A percentile compares a stretch with the other conserved stretches of the same genome.
phyloP scores from a whole-genome alignment of 2,113 vertebrate genomes.

The Porphyrio hochstetteri region DNA sequence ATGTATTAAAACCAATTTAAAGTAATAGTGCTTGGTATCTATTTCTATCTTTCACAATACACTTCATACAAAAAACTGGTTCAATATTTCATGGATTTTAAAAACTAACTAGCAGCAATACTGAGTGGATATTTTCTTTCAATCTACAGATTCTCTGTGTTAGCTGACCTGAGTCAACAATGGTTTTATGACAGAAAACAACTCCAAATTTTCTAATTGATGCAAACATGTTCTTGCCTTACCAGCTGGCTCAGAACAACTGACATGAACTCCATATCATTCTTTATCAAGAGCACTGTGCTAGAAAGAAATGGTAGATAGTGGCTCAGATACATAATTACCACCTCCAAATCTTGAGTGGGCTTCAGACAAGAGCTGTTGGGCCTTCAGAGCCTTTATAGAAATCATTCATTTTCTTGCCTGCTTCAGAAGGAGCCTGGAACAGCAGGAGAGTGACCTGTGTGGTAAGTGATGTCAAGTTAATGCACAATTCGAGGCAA shows the following conservation, averaged over 20 bases:
- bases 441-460: not conserved
- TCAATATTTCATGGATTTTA: not conserved
- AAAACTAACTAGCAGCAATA: not conserved
- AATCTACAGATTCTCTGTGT: not conserved
- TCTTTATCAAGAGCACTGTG: not conserved
- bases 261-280: not conserved
- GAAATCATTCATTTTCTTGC: not conserved
- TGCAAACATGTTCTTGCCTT: not conserved
- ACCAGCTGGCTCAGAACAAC: not conserved
- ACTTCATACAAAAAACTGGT: not conserved
- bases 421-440: not conserved
- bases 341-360: not conserved
- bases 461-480: not conserved
- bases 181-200: not conserved
- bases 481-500: not conserved
- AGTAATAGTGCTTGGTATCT: not conserved
- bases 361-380: not conserved
- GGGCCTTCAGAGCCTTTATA: not conserved
- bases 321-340: not conserved
- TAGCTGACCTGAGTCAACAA: not conserved
- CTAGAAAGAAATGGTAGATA: not conserved
- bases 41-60: not conserved
- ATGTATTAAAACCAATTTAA: conserved; percentile 45
- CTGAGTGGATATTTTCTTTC: not conserved
- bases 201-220: not conserved